Evolutionary conservation across 2,113 vertebrate genomes (phyloP).

Genomic region (Ptychochromis oligacanthus): DNA sequence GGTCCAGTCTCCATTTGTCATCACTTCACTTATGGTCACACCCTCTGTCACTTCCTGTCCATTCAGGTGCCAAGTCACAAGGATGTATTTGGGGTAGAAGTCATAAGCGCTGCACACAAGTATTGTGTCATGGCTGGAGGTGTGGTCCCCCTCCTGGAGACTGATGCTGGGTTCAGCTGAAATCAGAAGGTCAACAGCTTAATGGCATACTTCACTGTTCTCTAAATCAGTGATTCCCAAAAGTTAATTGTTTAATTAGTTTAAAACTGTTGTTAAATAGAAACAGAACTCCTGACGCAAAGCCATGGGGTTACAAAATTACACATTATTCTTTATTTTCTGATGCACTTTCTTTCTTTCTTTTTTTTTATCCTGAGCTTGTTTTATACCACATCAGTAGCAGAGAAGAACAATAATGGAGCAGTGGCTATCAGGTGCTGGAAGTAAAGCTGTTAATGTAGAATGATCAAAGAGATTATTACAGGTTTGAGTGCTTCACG

Average conservation of each 20-base stretch:
- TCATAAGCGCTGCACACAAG: slow-evolving; percentile 33
- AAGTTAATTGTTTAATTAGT: background rate
- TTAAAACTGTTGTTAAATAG: background rate
- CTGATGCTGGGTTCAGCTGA: slow-evolving; percentile 15
- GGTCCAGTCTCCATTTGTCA: slow-evolving; percentile 14
- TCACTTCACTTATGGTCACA: background rate
- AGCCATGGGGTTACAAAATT: background rate
- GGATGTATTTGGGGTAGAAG: slow-evolving; percentile 19
- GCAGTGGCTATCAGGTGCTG: too few species aligned
- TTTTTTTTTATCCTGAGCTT: too few species aligned
- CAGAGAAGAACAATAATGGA: too few species aligned
- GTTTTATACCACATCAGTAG: too few species aligned
- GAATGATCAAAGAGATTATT: too few species aligned
- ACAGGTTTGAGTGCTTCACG: too few species aligned
- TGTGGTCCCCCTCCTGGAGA: background rate
- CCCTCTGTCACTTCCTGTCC: slow-evolving; percentile 8
- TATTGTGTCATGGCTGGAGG: background rate
- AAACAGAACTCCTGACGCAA: background rate
- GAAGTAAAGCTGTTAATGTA: too few species aligned
- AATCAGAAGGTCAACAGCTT: slow-evolving; percentile 3
- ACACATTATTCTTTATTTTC: background rate
- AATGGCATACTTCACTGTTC: background rate
- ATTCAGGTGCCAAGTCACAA: background rate
- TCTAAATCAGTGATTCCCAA: background rate
- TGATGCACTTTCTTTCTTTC: too few species aligned